phyloP scores from a whole-genome alignment of 2,113 vertebrate species.

The Alces alces region DNA sequence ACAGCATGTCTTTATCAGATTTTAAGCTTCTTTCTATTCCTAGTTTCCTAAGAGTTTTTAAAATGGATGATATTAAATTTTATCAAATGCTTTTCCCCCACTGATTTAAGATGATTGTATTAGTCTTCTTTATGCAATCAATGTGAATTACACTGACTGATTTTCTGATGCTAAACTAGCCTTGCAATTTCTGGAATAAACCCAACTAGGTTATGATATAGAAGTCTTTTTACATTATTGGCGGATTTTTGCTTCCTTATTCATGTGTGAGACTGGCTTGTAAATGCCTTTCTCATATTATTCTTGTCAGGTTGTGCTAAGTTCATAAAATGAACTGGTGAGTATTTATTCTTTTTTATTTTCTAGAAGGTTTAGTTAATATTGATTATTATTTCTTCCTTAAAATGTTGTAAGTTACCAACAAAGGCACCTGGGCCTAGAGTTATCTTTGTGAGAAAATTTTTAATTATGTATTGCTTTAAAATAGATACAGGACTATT shows the following conservation, averaged over 20 bases:
- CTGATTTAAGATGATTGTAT: not conserved
- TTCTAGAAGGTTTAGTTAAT: not conserved
- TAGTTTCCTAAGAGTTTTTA: not conserved
- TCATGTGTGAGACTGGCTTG: not conserved
- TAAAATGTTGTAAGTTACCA: conserved; percentile 1
- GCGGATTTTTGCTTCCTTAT: not conserved
- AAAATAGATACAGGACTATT: not conserved
- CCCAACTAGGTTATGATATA: not conserved
- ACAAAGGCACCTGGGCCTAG: not conserved
- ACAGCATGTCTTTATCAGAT: not conserved
- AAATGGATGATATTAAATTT: conserved; percentile 15
- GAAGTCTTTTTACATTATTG: not conserved
- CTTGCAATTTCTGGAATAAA: not conserved
- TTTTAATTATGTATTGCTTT: not conserved
- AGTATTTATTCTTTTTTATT: not conserved
- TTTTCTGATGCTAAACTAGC: not conserved
- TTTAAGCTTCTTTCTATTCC: not conserved
- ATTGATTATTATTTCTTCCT: not conserved
- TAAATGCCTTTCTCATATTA: not conserved
- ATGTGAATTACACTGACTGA: not conserved
- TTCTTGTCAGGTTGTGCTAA: not conserved
- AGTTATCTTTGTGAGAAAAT: not conserved
- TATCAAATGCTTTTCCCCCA: not conserved
- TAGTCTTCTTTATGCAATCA: not conserved
- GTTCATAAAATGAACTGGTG: not conserved